Evolutionary conservation across 2,113 vertebrate genomes (phyloP).

Genomic region (Scomber japonicus): DNA sequence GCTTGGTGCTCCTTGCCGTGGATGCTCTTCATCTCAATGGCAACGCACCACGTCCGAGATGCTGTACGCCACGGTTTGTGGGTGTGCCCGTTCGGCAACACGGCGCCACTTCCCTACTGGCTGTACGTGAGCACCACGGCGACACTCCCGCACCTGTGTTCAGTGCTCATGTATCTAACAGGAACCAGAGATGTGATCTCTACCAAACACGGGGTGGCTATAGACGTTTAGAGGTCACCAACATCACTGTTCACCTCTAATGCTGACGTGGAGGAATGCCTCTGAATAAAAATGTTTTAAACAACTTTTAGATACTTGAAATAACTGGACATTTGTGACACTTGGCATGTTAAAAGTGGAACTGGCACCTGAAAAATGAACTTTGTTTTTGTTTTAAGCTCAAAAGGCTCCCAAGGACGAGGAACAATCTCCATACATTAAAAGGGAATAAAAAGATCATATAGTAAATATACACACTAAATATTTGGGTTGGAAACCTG

Average conservation of each 20-base stretch:
- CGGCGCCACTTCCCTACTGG: constrained; percentile 93
- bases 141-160: constrained; percentile 94
- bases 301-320: constrained; percentile 39
- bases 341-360: no score
- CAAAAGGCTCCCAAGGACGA: not conserved
- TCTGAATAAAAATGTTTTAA: not conserved
- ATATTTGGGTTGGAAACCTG: not conserved
- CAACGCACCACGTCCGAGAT: constrained; percentile 94
- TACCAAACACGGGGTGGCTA: constrained; percentile 91
- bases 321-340: not conserved
- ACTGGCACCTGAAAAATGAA: not conserved
- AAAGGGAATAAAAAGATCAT: not conserved
- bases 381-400: no score
- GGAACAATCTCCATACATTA: not conserved
- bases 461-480: not conserved
- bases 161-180: constrained; percentile 94
- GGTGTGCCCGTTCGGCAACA: constrained; percentile 95
- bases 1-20: constrained; percentile 96
- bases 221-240: constrained; percentile 87
- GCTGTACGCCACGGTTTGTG: constrained; percentile 94
- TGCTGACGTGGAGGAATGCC: not conserved
- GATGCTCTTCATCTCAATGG: constrained; percentile 96
- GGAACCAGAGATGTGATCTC: constrained; percentile 94
- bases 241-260: not conserved
- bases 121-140: constrained; percentile 93